A percentile compares a stretch with the other conserved stretches of the same genome.
Conservation (phyloP, 2,113 vertebrate species). For the Oncorhynchus masou region DNA sequence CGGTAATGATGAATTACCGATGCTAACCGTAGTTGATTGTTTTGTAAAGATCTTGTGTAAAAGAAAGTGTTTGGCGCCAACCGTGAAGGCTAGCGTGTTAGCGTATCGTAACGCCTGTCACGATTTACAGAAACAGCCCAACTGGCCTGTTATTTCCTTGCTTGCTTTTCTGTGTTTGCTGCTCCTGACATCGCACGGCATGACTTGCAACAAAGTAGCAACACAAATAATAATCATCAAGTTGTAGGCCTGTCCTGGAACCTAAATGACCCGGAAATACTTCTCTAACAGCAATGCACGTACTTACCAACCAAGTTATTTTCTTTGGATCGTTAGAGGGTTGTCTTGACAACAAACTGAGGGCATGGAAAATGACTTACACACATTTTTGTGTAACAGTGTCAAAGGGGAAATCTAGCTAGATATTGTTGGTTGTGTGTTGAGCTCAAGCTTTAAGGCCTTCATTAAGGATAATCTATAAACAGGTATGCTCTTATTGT, state of each 20-base stretch:
- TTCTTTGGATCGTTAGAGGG: constrained; percentile 24
- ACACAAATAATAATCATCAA: constrained; percentile 11
- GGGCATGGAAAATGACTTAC: constrained; percentile 32
- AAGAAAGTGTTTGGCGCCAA: not conserved
- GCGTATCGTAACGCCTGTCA: not conserved
- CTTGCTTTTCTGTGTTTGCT: constrained; percentile 3
- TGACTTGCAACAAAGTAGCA: constrained; percentile 25
- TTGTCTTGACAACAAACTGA: constrained; percentile 36
- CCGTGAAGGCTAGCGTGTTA: not conserved
- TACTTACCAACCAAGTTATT: constrained; percentile 15
- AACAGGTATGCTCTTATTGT: not conserved
- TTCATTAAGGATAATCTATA: not conserved
- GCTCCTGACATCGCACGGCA: not conserved
- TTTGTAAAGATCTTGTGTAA: not conserved
- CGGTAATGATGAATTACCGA: not conserved
- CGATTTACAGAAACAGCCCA: constrained; percentile 1
- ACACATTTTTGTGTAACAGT: not conserved
- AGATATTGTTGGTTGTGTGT: not conserved
- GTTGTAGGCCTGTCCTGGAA: constrained; percentile 15
- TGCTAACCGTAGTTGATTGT: not conserved
- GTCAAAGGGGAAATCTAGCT: not conserved
- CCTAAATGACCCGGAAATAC: constrained; percentile 12
- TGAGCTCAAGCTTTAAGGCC: not conserved
- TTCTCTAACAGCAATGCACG: constrained; percentile 10
- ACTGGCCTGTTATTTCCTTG: constrained; percentile 7